A percentile compares a stretch with the other conserved stretches of the same genome.
These are phyloP conservation scores for Norana najaformis DNA, from an alignment of 2,888 invertebrate species.

Conservation along the genomic window DNA sequence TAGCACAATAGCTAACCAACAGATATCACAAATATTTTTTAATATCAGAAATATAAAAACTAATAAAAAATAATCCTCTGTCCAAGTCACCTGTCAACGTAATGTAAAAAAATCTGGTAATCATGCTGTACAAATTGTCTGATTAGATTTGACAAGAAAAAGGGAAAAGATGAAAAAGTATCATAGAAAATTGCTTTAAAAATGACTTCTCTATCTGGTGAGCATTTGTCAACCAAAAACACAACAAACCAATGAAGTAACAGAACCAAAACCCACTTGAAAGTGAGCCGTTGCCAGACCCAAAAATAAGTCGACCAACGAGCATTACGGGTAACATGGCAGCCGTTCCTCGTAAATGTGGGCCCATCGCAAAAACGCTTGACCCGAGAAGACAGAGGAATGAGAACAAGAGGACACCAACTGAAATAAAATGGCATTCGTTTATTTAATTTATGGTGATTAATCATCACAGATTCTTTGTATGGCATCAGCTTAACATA, in stretches of 20 bases:
- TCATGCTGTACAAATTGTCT: too few relatives aligned
- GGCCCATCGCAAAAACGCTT: constrained; percentile 59
- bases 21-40: neutral
- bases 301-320: constrained; percentile 61
- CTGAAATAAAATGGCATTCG: constrained; percentile 49
- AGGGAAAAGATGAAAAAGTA: too few relatives aligned
- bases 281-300: constrained; percentile 63
- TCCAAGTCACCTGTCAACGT: too few relatives aligned
- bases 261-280: constrained; percentile 53
- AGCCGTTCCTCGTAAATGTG: constrained; percentile 56
- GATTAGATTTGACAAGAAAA: too few relatives aligned
- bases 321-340: constrained; percentile 62
- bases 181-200: too few relatives aligned
- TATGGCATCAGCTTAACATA: too few relatives aligned
- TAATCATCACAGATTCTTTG: neutral
- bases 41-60: neutral
- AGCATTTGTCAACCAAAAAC: neutral
- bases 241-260: neutral
- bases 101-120: too few relatives aligned
- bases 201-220: neutral
- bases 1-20: neutral
- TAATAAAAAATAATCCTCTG: too few relatives aligned
- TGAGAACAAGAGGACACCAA: constrained; percentile 62
- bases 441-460: neutral
- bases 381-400: constrained; percentile 61